These are phyloP conservation scores for Tenualosa thibaudeaui DNA, from an alignment of 2,797 vertebrate species.

Conservation along the genomic window DNA sequence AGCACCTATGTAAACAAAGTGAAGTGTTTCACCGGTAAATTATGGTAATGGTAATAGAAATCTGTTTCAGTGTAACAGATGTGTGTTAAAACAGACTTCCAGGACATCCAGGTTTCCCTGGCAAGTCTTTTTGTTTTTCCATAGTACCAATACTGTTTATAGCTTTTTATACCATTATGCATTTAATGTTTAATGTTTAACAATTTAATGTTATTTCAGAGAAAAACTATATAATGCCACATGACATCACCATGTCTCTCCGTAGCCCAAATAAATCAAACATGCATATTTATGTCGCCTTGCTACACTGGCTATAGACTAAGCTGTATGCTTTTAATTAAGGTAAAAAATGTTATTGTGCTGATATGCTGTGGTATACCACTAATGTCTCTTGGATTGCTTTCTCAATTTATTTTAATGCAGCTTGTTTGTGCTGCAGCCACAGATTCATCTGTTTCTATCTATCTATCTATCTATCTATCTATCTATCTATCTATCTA, in stretches of 20 bases:
- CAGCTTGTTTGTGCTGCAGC: background rate
- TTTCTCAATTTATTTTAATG: background rate
- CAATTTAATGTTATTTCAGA: background rate
- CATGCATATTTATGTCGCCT: background rate
- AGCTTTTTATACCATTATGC: background rate
- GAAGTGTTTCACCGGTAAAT: background rate
- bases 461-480: no score
- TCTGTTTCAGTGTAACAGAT: background rate
- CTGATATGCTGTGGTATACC: background rate
- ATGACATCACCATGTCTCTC: constrained; percentile 9
- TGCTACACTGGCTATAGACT: background rate
- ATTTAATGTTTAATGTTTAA: no score
- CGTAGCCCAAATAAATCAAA: background rate
- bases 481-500: no score
- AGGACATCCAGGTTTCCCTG: background rate
- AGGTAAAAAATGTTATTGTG: background rate
- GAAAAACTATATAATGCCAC: background rate
- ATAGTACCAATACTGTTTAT: background rate
- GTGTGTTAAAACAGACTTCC: background rate
- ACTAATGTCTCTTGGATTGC: constrained; percentile 6
- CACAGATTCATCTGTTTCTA: background rate
- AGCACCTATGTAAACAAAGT: background rate
- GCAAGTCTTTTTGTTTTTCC: background rate
- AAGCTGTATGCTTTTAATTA: background rate
- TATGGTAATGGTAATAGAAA: background rate